phyloP scores from a whole-genome alignment of 2,113 vertebrate species.

The Xiphophorus maculatus region DNA sequence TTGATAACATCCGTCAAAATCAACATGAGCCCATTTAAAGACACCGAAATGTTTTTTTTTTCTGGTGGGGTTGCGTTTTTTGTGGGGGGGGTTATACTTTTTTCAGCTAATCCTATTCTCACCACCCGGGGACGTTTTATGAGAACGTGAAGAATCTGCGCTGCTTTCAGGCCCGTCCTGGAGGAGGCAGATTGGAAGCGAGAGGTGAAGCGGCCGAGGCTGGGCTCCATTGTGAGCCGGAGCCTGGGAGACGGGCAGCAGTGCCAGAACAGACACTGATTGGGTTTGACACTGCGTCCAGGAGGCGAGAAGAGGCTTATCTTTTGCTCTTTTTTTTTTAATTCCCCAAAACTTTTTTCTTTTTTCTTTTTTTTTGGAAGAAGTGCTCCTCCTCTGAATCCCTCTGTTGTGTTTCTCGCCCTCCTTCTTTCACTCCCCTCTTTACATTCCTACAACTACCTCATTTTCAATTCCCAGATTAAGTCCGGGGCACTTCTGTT shows the following conservation, averaged over 20 bases:
- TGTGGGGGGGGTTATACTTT: slow-evolving; percentile 7
- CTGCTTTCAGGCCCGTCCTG: slow-evolving; percentile 64
- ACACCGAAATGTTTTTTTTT: slow-evolving; percentile 21
- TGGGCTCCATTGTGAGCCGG: slow-evolving; percentile 86
- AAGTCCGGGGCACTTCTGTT: slow-evolving; percentile 54
- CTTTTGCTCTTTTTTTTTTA: slow-evolving; percentile 65
- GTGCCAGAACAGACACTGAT: slow-evolving; percentile 86
- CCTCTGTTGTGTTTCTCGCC: slow-evolving; percentile 27
- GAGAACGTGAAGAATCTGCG: slow-evolving; percentile 53
- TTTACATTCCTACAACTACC: slow-evolving; percentile 52
- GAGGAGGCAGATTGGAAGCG: slow-evolving; percentile 98
- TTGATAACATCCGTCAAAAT: slow-evolving; percentile 53
- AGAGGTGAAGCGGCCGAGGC: slow-evolving; percentile 93
- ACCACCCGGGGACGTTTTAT: slow-evolving; percentile 33
- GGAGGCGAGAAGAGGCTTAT: slow-evolving; percentile 82
- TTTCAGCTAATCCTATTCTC: slow-evolving; percentile 59
- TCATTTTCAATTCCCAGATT: slow-evolving; percentile 56
- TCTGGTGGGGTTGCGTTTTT: background rate
- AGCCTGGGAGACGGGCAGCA: slow-evolving; percentile 72
- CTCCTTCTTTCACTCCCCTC: slow-evolving; percentile 53
- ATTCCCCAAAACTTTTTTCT: slow-evolving; percentile 39
- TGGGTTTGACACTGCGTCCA: slow-evolving; percentile 96
- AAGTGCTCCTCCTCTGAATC: slow-evolving; percentile 62
- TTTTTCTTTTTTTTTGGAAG: slow-evolving; percentile 44
- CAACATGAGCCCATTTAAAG: slow-evolving; percentile 46